Evolutionary conservation across 2,888 invertebrate species (phyloP), one percentile per base, ranked within the genome.

Genomic region (Pheosia tremula): DNA sequence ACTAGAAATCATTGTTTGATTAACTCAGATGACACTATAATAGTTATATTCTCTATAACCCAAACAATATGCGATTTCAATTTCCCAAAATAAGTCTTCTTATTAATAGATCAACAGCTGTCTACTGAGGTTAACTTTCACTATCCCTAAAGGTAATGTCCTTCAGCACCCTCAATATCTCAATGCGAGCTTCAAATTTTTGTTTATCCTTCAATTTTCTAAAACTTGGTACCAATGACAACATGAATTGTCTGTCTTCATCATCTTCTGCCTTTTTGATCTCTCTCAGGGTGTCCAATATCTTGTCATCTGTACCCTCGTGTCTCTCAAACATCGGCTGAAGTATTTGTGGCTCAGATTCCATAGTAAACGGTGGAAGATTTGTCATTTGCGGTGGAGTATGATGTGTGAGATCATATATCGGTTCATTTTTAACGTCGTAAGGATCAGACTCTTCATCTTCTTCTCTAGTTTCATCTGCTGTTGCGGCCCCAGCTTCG

Each of bases 161-260:
- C 58, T 83, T 82, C 50, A 89, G 67, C 3, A 85, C 78, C 59
- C 83, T 84, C 43, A 89, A 70, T 57, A 89, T 84, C 66, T 82
- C 85, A 60, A 89, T 88, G 47, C 81, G 83, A 0, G 87, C 89
- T 60, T 86, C 85, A 64, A 86, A 83, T 68, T 86, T 89, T 63
- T 85, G 82, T 54, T 77, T 83, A 24, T 79, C 80, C 11, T 74
- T 76, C 3, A 89, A 63, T 58, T 85, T 85, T 60, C 80, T 83
- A 62, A 88, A 86, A 59, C 83, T 82, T 0, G 86, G 85, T 43
- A 88, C 78, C 9, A 89, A 61, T 0, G 89, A 89, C 24, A 88
- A 45, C 65, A 87, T 78, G 47, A 89, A 89, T 57, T 88, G 86
- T 39, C 79, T 84, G 41, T 89, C 89, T 38, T 86, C 86, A 41